Base-by-base conservation (phyloP, 2,888 invertebrate species). In the Drosophila conformis region DNA sequence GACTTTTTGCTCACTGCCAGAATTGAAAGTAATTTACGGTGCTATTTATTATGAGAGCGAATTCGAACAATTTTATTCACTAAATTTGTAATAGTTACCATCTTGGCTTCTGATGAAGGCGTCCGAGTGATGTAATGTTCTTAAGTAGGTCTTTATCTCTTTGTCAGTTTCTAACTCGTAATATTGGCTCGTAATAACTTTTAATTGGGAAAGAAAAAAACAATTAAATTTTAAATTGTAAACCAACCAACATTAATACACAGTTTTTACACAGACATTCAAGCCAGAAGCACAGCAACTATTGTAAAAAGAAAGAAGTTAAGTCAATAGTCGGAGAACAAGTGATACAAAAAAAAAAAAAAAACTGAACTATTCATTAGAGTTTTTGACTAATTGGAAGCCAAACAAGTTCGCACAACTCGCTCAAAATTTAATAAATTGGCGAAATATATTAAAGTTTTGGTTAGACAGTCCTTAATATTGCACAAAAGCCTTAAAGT, bases 351-450 rank as follows among this genome's bases (percentile, higher is more conserved):
- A 13, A 62, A 48, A 62, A 64, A 42, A 18, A 53, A 21, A 13
- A 62, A 48, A 62, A 64, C 48, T 46, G 35, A 46, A 42, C 62
- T 36, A 59, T 62, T 52, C 52, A 53, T 56, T 66, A 5, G 10
- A 73, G 48, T 78, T 67, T 62, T 58, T 46, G 57, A 64, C 76
- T 78, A 73, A 76, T 76, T 76, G 73, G 73, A 53, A 73, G 38
- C 18, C 33, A 57, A 53, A 53, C 36, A 57, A 72, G 52, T 52
- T 61, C 0, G 31, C 56, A 56, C 25, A 51, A 64, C 36, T 40
- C 21, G 46, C 38, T 36, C 18, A 31, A 72, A 54, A 63, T 54
- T 36, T 60, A 70, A 72, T 53, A 64, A 65, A 64, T 64, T 64
- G 63, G 15, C 38, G 27, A 78, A 78, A 21, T 68, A 58, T 78